These are phyloP conservation scores for Aphaenogaster rudis DNA, from an alignment of 1,140 invertebrate species.

Conservation along the genomic window DNA sequence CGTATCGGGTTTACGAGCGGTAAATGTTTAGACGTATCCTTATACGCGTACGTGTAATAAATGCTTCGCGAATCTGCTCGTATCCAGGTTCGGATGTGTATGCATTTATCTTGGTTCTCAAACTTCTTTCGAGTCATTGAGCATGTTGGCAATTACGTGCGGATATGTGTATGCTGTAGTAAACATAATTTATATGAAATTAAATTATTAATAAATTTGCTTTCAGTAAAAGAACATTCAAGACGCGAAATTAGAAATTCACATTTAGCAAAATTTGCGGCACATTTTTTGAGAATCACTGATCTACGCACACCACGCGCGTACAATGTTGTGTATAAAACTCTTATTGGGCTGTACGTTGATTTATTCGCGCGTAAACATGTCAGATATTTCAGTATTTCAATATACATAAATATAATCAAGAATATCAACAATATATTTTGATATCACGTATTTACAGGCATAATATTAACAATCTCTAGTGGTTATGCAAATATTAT, in stretches of 20 bases:
- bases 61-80: background rate
- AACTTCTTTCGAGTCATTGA: background rate
- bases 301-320: background rate
- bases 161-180: background rate
- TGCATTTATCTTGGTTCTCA: background rate
- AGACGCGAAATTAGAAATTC: background rate
- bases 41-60: slow-evolving; percentile 16
- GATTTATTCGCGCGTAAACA: slow-evolving; percentile 8
- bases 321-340: background rate
- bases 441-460: background rate
- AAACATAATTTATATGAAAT: background rate
- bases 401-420: background rate
- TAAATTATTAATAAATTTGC: background rate
- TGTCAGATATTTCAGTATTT: slow-evolving; percentile 13
- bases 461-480: slow-evolving; percentile 6
- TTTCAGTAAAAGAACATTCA: background rate
- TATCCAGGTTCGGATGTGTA: background rate
- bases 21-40: slow-evolving; percentile 25
- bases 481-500: background rate
- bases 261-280: background rate
- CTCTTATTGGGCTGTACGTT: background rate
- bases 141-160: background rate
- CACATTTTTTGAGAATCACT: slow-evolving; percentile 19
- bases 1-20: slow-evolving; percentile 9
- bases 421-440: background rate